These are phyloP conservation scores for Platerodrilus igneus DNA, from an alignment of 2,888 invertebrate species.

Conservation along the genomic window DNA sequence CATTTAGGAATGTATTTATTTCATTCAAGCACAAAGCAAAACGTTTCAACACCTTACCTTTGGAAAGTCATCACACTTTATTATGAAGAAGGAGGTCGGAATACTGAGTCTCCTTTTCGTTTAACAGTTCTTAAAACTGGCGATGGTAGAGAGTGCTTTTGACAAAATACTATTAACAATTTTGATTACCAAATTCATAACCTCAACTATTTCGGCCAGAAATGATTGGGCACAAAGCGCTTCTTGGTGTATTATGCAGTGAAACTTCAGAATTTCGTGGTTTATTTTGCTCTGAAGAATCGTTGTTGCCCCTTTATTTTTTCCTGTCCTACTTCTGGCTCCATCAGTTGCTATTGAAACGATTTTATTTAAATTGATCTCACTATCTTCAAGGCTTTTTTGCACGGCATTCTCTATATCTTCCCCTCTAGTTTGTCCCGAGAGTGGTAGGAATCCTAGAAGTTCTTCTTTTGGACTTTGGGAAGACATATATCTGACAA, in stretches of 20 bases:
- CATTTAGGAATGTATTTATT: background rate
- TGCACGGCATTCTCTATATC: conserved; percentile 34
- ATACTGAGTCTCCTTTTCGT: conserved; percentile 10
- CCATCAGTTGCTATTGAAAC: conserved; percentile 30
- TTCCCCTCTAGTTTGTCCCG: conserved; percentile 25
- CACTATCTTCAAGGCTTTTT: conserved; percentile 25
- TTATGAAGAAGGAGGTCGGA: conserved; percentile 11
- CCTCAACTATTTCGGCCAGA: conserved; percentile 30
- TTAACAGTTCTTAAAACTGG: conserved; percentile 30
- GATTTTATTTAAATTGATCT: conserved; percentile 25
- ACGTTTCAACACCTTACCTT: conserved; percentile 28
- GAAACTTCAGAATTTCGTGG: conserved; percentile 28
- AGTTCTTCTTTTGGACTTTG: conserved; percentile 22
- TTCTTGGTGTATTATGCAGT: conserved; percentile 35
- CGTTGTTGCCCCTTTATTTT: conserved; percentile 24
- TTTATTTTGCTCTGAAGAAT: conserved; percentile 32
- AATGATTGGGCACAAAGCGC: no score
- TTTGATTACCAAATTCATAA: conserved; percentile 26
- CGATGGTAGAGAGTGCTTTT: conserved; percentile 30
- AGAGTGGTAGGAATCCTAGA: conserved; percentile 19
- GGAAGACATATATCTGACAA: conserved; percentile 30
- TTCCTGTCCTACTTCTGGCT: conserved; percentile 21
- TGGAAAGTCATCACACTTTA: conserved; percentile 19
- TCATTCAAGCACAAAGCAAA: conserved; percentile 12
- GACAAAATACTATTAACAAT: conserved; percentile 27